Conservation (phyloP, 64 coral and sea anemone species). For the Trachythela sp. region DNA sequence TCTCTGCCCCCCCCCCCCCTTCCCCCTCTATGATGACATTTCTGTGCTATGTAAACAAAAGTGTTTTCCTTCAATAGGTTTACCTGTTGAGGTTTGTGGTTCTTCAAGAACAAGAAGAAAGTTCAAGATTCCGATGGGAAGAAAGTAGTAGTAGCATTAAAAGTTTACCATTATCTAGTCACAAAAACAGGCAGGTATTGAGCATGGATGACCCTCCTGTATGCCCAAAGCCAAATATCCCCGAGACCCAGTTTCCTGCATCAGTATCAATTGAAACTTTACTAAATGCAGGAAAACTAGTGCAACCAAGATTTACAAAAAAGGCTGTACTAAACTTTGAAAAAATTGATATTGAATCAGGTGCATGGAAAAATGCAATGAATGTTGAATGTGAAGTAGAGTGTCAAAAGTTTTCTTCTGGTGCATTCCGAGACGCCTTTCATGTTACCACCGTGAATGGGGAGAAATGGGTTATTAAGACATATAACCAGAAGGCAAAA, state of each 20-base stretch:
- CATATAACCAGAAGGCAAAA: constrained; percentile 22
- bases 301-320: not conserved
- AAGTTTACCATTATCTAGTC: not conserved
- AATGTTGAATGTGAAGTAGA: not conserved
- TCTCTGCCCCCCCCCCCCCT: too few relatives aligned
- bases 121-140: not conserved
- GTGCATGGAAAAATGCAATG: not conserved
- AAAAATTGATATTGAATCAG: not conserved
- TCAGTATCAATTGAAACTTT: not conserved
- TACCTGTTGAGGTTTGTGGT: not conserved
- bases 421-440: constrained; percentile 39
- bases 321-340: not conserved
- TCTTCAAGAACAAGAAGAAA: not conserved
- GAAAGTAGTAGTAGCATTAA: not conserved
- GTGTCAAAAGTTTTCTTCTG: constrained; percentile 30
- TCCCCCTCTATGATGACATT: too few relatives aligned
- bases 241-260: not conserved
- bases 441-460: constrained; percentile 9
- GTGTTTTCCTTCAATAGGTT: not conserved
- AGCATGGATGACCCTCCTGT: not conserved
- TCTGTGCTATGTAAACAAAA: not conserved
- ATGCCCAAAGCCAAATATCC: not conserved
- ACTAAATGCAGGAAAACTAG: not conserved
- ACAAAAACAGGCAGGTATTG: not conserved
- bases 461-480: constrained; percentile 19